Conservation (phyloP, 1,140 invertebrate species). For the Batillaria attramentaria region DNA sequence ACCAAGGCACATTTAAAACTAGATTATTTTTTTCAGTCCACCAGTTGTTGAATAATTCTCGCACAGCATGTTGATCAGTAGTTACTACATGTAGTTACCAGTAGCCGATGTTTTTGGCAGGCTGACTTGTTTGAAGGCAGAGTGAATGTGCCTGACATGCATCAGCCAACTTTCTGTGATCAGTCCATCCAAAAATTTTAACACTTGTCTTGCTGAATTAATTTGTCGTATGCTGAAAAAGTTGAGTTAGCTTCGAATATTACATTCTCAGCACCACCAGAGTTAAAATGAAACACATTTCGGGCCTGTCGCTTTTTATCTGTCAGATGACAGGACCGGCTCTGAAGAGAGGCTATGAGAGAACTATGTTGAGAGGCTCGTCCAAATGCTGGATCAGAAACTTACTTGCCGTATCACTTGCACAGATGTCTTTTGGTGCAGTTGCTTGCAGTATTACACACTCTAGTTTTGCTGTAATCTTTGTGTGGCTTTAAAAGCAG, state of each 20-base stretch:
- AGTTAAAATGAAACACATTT: neutral
- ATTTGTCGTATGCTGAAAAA: too few relatives aligned
- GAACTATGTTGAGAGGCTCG: too few relatives aligned
- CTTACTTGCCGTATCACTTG: too few relatives aligned
- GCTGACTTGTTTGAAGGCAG: neutral
- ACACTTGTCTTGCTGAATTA: neutral
- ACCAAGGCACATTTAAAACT: neutral
- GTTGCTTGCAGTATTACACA: too few relatives aligned
- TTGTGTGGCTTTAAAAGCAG: too few relatives aligned
- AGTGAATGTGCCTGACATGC: neutral
- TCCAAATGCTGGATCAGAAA: too few relatives aligned
- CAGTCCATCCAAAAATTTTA: neutral
- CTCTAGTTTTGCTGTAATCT: too few relatives aligned
- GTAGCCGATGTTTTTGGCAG: neutral
- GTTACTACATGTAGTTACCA: neutral
- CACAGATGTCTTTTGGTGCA: too few relatives aligned
- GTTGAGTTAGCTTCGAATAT: neutral
- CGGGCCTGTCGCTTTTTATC: neutral
- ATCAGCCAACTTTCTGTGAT: neutral
- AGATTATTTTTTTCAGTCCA: neutral
- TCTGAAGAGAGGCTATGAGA: too few relatives aligned
- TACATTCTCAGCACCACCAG: too few relatives aligned
- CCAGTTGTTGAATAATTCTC: neutral
- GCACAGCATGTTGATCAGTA: neutral
- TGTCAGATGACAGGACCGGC: too few relatives aligned